A percentile compares a stretch with the other conserved stretches of the same genome.
Evolutionary conservation across 2,113 vertebrate genomes (phyloP).

Genomic region (Phainopepla nitens): DNA sequence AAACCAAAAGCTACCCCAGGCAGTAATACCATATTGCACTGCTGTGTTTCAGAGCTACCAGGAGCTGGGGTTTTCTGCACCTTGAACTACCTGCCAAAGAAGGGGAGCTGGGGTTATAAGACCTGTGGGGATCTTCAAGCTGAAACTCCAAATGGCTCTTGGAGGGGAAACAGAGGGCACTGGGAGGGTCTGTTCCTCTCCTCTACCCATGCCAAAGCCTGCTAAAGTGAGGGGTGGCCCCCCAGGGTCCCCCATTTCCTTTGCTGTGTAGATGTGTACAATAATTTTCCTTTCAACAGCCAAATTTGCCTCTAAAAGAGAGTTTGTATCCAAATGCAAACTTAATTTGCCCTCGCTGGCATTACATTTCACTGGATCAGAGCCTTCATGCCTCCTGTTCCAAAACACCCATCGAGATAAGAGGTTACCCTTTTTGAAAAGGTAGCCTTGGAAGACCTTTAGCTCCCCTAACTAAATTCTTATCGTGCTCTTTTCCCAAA

Average conservation of each 20-base stretch:
- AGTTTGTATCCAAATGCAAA: neutral
- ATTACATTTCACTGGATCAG: neutral
- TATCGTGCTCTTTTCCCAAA: neutral
- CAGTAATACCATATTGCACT: neutral
- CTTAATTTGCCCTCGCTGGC: neutral
- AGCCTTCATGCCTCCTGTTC: neutral
- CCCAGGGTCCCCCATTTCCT: fast-evolving
- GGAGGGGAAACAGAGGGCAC: neutral
- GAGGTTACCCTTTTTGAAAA: neutral
- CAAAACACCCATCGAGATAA: neutral
- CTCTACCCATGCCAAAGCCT: neutral
- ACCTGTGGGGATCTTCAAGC: neutral
- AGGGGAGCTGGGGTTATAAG: neutral
- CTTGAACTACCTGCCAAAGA: neutral
- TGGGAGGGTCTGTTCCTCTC: neutral
- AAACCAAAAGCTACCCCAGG: neutral
- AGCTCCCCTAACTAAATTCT: neutral
- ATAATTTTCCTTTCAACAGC: neutral
- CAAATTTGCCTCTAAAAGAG: neutral
- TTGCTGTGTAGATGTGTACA: neutral
- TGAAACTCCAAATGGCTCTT: neutral
- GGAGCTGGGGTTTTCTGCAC: neutral
- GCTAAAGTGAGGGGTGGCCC: neutral
- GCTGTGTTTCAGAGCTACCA: neutral
- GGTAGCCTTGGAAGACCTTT: neutral